phyloP scores from a whole-genome alignment of 2,888 invertebrate genomes.

The Pristionchus exspectatus region DNA sequence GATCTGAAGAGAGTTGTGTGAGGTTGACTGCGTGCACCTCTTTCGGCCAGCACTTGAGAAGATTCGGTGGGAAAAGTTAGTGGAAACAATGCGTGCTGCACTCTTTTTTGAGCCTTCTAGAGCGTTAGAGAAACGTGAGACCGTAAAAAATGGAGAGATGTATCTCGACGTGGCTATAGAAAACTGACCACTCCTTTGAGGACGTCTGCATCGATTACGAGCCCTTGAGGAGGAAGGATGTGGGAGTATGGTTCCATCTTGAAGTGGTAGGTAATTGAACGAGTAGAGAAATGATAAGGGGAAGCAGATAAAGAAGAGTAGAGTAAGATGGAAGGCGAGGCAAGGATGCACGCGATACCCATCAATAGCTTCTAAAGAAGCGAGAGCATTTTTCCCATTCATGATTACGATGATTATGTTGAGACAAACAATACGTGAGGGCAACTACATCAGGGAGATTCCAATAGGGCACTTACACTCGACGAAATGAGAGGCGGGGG shows the following conservation, averaged over 20 bases:
- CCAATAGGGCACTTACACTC: too few species aligned
- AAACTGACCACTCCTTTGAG: not conserved
- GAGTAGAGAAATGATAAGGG: not conserved
- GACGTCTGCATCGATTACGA: not conserved
- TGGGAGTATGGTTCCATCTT: not conserved
- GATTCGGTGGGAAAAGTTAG: not conserved
- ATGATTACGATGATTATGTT: not conserved
- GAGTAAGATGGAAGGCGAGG: not conserved
- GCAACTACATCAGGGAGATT: not conserved
- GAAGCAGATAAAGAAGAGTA: not conserved
- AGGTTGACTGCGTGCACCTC: not conserved
- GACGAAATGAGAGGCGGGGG: not conserved
- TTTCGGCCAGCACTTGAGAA: not conserved
- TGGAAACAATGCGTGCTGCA: not conserved
- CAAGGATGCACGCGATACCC: not conserved
- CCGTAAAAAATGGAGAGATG: not conserved
- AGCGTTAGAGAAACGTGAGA: not conserved
- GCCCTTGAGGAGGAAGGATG: not conserved
- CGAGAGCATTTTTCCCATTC: not conserved
- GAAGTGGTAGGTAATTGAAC: not conserved
- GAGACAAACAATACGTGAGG: not conserved
- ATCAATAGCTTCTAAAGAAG: not conserved
- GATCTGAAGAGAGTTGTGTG: not conserved
- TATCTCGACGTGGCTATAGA: too few species aligned
- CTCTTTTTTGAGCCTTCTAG: not conserved